Percentiles rank a stretch among this genome's conserved stretches.
Evolutionary conservation across 2,113 vertebrate genomes (phyloP).

Genomic region (Tichodroma muraria): DNA sequence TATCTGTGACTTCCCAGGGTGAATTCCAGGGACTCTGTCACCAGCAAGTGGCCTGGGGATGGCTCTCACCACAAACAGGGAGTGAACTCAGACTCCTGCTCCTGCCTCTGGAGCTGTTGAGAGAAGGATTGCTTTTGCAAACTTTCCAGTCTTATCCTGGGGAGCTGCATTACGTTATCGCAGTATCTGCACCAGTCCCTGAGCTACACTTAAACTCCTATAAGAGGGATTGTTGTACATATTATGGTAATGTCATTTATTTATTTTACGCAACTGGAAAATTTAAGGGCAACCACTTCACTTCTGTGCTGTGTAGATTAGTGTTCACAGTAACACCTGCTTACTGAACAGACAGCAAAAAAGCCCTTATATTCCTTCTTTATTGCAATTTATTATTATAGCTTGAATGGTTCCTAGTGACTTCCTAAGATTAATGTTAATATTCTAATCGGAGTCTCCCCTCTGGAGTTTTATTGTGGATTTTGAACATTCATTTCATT

Average conservation of each 20-base stretch:
- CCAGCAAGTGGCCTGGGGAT: neutral
- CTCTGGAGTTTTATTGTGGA: constrained; percentile 36
- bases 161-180: neutral
- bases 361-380: neutral
- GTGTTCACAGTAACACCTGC: constrained; percentile 40
- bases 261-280: constrained; percentile 27
- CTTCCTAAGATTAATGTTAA: constrained; percentile 61
- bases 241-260: constrained; percentile 21
- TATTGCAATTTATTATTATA: constrained; percentile 44
- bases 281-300: constrained; percentile 15
- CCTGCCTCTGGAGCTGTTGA: neutral
- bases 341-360: constrained; percentile 18
- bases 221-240: neutral
- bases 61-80: neutral
- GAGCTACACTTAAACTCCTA: neutral
- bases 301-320: neutral
- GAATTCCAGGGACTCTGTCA: neutral
- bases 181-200: neutral
- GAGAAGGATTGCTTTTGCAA: constrained; percentile 7
- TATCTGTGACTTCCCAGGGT: neutral
- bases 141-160: neutral
- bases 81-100: neutral
- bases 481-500: constrained; percentile 55
- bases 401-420: constrained; percentile 44
- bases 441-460: constrained; percentile 43